Base-by-base conservation (phyloP, 2,888 invertebrate species). In the Drosophila pullipes region DNA sequence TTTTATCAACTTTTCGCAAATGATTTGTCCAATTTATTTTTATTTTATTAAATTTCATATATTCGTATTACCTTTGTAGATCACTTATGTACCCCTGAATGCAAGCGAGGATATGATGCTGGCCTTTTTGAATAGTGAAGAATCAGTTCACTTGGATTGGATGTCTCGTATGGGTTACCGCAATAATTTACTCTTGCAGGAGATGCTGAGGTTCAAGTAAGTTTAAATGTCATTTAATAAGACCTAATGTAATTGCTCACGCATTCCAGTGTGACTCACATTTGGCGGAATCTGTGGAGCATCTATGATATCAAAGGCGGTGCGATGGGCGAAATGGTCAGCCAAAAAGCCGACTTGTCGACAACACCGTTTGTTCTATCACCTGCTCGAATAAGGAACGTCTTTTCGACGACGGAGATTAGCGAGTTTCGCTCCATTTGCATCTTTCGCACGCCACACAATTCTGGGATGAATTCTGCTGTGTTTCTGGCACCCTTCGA, bases 401-500 rank as follows among this genome's bases (percentile, higher is more conserved):
- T 89, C 1, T 69, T 68, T n/a, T 41, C 82, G 3, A 68, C 91
- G 18, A 60, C 81, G 13, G 77, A 85, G 25, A 69, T 86, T 7
- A 77, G 82, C 0, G 68, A 83, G 2, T 92, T 93, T 64, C 92
- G 91, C 49, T 93, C 94, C 11, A 92, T 93, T 69, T 95, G 95
- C 78, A 92, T 96, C 54, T 95, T 96, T 88, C 94, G 94, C 9
- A 94, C 95, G 25, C 95, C 95, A 0, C 94, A 94, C 10, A 93
- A 95, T 76, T 84, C 91, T 3, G 95, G 95, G 0, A 94, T 94
- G 31, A 94, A 95, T 1, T 94, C 94, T 44, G 95, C 95, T 71
- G 94, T 95, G 16, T 95, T 95, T 80, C 91, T 94, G n/a, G 91
- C 95, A 44, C 95, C 96, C 0, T 96, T 96, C 82, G 93, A 94